Base-by-base conservation (phyloP, 2,888 invertebrate genomes). In the Vannuccia rotundouncinata region DNA sequence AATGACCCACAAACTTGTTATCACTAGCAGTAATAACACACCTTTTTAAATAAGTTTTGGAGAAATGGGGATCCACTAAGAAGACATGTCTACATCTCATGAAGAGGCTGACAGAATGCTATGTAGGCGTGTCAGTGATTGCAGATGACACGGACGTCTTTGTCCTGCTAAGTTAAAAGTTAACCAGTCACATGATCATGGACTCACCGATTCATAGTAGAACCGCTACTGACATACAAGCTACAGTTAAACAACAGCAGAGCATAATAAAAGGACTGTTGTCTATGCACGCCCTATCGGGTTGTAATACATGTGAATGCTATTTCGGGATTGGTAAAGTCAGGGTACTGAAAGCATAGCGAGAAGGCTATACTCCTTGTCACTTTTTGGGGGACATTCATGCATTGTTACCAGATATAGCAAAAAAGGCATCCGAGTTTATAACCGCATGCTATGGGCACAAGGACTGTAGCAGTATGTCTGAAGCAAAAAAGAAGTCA, bases 1-100 rank as follows among this genome's bases (percentile, higher is more conserved):
- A 66, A 66, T 66, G 66, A 66, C 66, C 66, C 66, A 66, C 22
- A 66, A 66, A 66, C 66, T 66, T 66, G 66, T 66, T 27, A 66
- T 66, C 25, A 66, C 66, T 66, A 66, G 66, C 66, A 66, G 66
- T 45, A 45, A 45, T 45, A 45, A 45, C 45, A 45, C 45, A 45
- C 45, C 45, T 45, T 5, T 45, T 45, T 5, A 45, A 45, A 45
- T 45, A 45, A 45, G 45, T 45, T 45, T 45, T 45, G 45, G 45
- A 17, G n/a, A n/a, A 45, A 17, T 45, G 17, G 45, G 5, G 45
- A 45, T 45, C 45, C 45, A 45, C 45, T 17, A 45, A 45, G 45
- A 45, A 45, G 45, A 45, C 45, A 45, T 45, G 17, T 45, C 45
- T 45, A 45, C 45, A 45, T 45, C 45, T 45, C 45, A 45, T 45